phyloP scores from a whole-genome alignment of 2,797 vertebrate species.

The Mareca strepera region DNA sequence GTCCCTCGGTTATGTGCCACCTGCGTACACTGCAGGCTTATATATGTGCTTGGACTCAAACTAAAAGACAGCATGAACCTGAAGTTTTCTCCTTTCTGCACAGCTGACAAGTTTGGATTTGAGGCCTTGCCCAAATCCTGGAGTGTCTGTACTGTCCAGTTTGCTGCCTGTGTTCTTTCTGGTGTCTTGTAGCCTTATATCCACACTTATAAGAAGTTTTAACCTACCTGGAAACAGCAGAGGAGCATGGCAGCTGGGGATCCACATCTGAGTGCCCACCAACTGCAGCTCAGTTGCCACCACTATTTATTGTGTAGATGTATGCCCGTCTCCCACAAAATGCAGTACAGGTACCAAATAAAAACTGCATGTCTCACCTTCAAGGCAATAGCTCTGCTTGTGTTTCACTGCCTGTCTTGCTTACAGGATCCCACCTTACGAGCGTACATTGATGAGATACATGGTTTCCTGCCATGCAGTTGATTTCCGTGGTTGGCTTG shows the following conservation, averaged over 20 bases:
- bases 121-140: background rate
- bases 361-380: background rate
- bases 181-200: background rate
- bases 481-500: background rate
- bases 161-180: background rate
- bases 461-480: background rate
- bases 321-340: background rate
- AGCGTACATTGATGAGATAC: background rate
- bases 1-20: background rate
- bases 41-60: background rate
- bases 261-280: background rate
- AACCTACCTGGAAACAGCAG: background rate
- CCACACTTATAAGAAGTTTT: background rate
- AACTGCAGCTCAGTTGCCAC: background rate
- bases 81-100: background rate
- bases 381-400: background rate
- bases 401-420: background rate
- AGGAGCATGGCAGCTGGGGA: background rate
- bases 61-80: background rate
- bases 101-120: background rate
- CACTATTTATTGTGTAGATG: background rate
- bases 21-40: background rate
- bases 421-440: background rate
- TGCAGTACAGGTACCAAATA: background rate
- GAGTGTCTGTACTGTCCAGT: background rate